Base-by-base conservation (phyloP, 2,888 invertebrate genomes). In the Caenorhabditis macrosperma region DNA sequence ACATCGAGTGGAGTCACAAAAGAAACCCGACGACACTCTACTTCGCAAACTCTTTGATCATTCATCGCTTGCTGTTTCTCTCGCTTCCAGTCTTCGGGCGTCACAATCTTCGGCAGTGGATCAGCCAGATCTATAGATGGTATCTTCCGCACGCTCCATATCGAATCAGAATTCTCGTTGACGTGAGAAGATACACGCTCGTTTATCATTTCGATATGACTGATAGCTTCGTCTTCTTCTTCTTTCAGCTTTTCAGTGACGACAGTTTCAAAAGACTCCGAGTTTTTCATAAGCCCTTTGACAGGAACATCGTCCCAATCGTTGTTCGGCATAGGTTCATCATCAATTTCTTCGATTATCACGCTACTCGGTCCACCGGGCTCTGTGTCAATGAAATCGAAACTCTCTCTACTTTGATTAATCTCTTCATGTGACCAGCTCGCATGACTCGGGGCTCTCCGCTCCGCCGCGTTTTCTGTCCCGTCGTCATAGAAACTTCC, bases 341-440 rank as follows among this genome's bases (percentile, higher is more conserved):
- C 64, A 24, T 71, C 78, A 24, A 57, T 60, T 50, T 78, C 71
- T 12, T 71, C 71, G n/a, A 78, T 71, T 4, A 77, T 69, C 9
- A 69, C 64, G 12, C 52, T 54, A 30, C 41, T 69, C 2, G 59
- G 22, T 15, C 38, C n/a, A n/a, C n/a, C 57, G 12, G 15, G 30
- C 30, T 22, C 41, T 20, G 20, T 46, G 12, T 41, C 60, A 9
- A 55, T 55, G 9, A 44, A 72, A 15, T 55, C 71, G 20, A 52
- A 55, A 10, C 24, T 28, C 12, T 52, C 38, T 22, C 15, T 12
- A 1, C 38, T 38, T 24, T n/a, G 20, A 2, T 7, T 24, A 7
- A 1, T 9, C 30, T 30, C 17, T 12, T 50, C 20, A 26, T 26
- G 50, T 12, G 50, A 50, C 26, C 50, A 17, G n/a, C 22, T 48